phyloP scores from a whole-genome alignment of 2,888 invertebrate genomes.

The Agapetus fuscipes region DNA sequence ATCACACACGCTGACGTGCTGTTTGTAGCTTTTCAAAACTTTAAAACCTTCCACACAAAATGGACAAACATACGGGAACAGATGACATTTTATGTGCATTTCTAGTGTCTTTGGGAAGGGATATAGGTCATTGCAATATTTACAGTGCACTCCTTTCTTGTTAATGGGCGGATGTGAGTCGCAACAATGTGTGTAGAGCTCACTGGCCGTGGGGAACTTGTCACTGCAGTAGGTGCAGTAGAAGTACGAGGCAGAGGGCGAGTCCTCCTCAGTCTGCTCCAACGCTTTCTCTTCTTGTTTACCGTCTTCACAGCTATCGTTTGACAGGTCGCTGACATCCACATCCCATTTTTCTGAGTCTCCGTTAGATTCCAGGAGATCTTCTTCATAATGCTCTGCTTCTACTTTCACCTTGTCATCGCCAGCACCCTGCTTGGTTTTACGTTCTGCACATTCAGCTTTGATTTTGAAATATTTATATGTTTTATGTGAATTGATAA shows the following conservation, averaged over 20 bases:
- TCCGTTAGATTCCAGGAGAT: background rate
- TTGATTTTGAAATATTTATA: background rate
- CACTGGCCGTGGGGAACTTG: background rate
- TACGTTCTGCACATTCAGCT: background rate
- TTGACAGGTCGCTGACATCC: background rate
- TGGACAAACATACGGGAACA: background rate
- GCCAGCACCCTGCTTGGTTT: too few species aligned
- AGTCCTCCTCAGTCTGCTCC: background rate
- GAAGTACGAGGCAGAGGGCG: background rate
- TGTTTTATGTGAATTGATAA: background rate
- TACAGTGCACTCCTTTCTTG: background rate
- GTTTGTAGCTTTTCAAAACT: background rate
- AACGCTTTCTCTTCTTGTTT: too few species aligned
- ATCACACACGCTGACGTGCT: background rate
- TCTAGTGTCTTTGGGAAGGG: background rate
- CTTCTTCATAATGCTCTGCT: background rate
- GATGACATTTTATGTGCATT: background rate
- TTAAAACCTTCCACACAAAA: background rate
- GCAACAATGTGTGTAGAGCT: background rate
- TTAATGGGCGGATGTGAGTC: background rate
- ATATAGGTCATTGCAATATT: background rate
- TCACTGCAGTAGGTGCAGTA: background rate
- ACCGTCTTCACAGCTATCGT: too few species aligned
- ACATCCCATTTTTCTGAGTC: background rate
- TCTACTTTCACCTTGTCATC: background rate